Base-by-base conservation (phyloP, 2,113 vertebrate species). In the Erythrocercus mccallii region DNA sequence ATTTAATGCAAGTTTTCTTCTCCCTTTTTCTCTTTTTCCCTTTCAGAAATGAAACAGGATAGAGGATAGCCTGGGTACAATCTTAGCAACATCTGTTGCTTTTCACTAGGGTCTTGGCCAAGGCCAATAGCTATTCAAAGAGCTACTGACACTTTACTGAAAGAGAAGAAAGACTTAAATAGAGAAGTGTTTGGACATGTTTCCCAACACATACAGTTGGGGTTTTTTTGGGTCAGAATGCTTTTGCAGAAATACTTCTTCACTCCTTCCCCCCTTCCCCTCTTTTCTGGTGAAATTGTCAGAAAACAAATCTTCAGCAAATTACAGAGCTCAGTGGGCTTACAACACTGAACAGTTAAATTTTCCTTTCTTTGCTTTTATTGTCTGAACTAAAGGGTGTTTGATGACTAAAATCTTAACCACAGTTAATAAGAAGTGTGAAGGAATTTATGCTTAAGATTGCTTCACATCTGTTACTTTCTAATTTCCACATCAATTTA, bases 11-110 rank as follows among this genome's bases (percentile, higher is more conserved):
- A 94, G 94, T 83, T 93, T 95, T 97, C 76, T 95, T 92, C 69
- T 90, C 77, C 86, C 83, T 95, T 77, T 95, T 76, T 97, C 65
- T 97, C 68, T 53, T 85, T 86, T 79, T 77, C 81, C 73, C 85
- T 97, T 98, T 98, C 95, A 97, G 94, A 97, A 96, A 97, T 74
- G 95, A 97, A 97, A 96, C 73, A 88, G 87, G 94, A 96, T 54
- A 95, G 95, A 92, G 72, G 88, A 97, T 88, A 96, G 96, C 72
- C 96, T 96, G 88, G 86, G 93, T 92, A 90, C 94, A 95, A 97
- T 97, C 97, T 96, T 94, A 96, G 95, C 94, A 98, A 97, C 98
- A 98, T 98, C 98, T 98, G 98, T 97, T 98, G 96, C 97, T 97
- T 99, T 98, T 98, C 98, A 98, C 74, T 54, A 87, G 79, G 73